These are phyloP conservation scores for Sitobion miscanthi DNA, from an alignment of 1,140 invertebrate genomes.

Conservation along the genomic window DNA sequence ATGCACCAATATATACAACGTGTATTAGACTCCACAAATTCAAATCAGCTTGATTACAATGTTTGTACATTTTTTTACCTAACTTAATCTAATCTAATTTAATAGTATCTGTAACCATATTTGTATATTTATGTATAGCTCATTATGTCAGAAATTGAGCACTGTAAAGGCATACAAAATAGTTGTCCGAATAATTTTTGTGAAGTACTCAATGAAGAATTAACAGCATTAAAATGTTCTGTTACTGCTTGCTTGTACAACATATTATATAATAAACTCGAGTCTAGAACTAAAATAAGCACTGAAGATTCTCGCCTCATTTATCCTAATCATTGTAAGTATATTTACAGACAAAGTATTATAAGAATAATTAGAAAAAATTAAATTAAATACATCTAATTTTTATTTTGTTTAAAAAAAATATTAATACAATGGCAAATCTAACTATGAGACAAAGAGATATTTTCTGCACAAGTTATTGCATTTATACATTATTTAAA, in stretches of 20 bases:
- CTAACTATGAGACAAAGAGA: background rate
- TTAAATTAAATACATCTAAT: background rate
- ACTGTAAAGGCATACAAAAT: constrained; percentile 32
- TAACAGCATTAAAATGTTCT: constrained; percentile 13
- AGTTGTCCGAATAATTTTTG: background rate
- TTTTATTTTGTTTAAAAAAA: background rate
- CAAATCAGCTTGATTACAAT: constrained; percentile 33
- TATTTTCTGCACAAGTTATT: background rate
- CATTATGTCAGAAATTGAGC: constrained; percentile 36
- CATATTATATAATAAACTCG: constrained; percentile 29
- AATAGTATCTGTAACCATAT: background rate
- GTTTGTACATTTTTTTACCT: background rate
- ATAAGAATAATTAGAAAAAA: background rate
- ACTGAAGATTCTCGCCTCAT: background rate
- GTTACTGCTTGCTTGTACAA: background rate
- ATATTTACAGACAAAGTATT: background rate
- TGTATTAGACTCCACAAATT: constrained; percentile 28
- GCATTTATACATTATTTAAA: too few species aligned
- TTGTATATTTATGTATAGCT: constrained; percentile 6
- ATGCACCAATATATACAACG: background rate
- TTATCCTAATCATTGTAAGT: constrained; percentile 29
- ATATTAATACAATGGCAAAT: background rate
- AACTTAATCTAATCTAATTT: background rate
- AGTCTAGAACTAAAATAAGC: constrained; percentile 31
- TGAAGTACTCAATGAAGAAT: background rate